Percentiles rank a stretch among this genome's conserved stretches.
Conservation (phyloP, 2,888 invertebrate genomes). For the Pachliopta kotzebuea region DNA sequence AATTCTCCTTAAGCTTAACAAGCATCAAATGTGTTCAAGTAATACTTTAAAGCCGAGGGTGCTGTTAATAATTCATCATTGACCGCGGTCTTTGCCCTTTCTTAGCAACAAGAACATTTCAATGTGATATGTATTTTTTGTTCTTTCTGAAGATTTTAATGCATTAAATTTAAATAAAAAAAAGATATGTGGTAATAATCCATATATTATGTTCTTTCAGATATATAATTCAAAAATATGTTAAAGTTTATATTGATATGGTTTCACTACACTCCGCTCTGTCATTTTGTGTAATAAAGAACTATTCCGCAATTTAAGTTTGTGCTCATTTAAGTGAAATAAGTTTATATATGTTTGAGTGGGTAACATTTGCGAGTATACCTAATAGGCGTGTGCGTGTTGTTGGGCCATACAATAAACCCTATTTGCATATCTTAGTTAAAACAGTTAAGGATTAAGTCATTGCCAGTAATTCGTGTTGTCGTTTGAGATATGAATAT, state of each 20-base stretch:
- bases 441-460: constrained; percentile 52
- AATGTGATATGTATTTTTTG: not conserved
- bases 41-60: constrained; percentile 16
- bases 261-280: no score
- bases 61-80: constrained; percentile 5
- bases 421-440: constrained; percentile 55
- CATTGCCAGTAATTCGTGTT: constrained; percentile 50
- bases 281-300: not conserved
- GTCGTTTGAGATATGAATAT: constrained; percentile 31
- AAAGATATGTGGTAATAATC: no score
- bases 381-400: constrained; percentile 21
- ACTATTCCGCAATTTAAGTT: not conserved
- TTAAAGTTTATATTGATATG: no score
- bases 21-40: constrained; percentile 16
- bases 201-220: no score
- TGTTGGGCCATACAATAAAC: constrained; percentile 28
- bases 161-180: no score
- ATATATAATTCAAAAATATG: no score
- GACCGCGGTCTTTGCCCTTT: constrained; percentile 13
- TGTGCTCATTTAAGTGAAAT: not conserved
- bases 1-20: constrained; percentile 8
- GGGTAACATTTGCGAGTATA: constrained; percentile 3
- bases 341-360: not conserved
- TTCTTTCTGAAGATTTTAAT: no score
- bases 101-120: not conserved